Evolutionary conservation across 2,797 vertebrate genomes (phyloP), one percentile per base, ranked within the genome.

Genomic region (Caiman crocodilus): DNA sequence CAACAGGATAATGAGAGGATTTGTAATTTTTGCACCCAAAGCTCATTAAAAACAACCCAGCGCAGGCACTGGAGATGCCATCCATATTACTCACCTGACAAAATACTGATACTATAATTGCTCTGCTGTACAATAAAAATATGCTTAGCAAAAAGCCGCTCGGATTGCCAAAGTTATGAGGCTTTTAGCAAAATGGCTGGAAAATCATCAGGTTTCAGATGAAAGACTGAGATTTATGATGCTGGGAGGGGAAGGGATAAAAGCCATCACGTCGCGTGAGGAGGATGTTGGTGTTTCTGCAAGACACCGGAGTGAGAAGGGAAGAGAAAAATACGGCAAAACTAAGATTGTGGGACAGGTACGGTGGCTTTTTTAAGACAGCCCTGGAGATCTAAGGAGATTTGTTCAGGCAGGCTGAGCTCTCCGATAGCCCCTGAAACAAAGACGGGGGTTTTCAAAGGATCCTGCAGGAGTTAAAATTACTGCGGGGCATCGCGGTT

Each of bases 1-100:
- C 42, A 69, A 55, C 64, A 85, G 82, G 92, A 95, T 85, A 96
- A 95, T 93, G 82, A 84, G 89, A 80, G 3, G 1, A 75, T 80
- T 58, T 96, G 55, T 94, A 91, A 90, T 94, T 97, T 89, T 84
- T 90, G 91, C 90, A 74, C 75, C 82, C 76, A 79, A 89, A 94
- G 76, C 79, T 93, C 7, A 0, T 91, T 90, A 84, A 94, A 86
- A 94, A 63, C 85, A 90, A 89, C 79, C 79, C 74, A 74, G 87
- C 92, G 80, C 86, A 91, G 63, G 15, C 79, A 86, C 88, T 94
- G 80, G 79, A 84, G 85, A 15, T 56, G 26, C 77, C 76, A 64
- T 90, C 90, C 90, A 63, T 90, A 74, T n/a, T 87, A 61, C 91
- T 88, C 95, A 95, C 85, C 81, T 92, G 91, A 95, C 73, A 75